Evolutionary conservation across 2,113 vertebrate species (phyloP).

Genomic region (Nibea coibor): DNA sequence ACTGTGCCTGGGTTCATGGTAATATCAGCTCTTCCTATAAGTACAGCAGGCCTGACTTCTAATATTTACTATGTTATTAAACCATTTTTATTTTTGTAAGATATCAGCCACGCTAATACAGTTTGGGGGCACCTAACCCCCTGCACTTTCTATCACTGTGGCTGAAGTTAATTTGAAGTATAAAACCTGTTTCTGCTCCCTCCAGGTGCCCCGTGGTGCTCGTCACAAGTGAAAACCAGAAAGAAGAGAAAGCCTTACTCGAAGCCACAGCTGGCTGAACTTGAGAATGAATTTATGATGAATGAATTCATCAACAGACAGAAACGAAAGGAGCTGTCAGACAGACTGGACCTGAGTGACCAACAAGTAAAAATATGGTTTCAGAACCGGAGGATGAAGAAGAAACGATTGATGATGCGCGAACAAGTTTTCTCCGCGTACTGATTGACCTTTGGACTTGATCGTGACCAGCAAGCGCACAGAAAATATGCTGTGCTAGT

Average conservation of each 20-base stretch:
- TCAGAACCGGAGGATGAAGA: slow-evolving; percentile 94
- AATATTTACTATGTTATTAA: not conserved
- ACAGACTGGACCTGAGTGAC: slow-evolving; percentile 90
- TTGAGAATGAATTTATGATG: slow-evolving; percentile 94
- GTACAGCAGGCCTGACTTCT: not conserved
- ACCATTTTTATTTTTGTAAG: not conserved
- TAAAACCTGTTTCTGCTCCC: slow-evolving; percentile 45
- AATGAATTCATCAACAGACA: slow-evolving; percentile 96
- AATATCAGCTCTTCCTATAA: not conserved
- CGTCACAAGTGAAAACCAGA: slow-evolving; percentile 88
- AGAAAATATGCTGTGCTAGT: slow-evolving; percentile 8
- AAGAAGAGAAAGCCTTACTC: slow-evolving; percentile 97
- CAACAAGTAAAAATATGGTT: slow-evolving; percentile 89
- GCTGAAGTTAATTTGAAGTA: slow-evolving; percentile 33
- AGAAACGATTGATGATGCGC: slow-evolving; percentile 92
- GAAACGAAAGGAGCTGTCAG: slow-evolving; percentile 93
- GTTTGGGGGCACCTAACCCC: not conserved
- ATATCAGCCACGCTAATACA: not conserved
- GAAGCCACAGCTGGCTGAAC: slow-evolving; percentile 92
- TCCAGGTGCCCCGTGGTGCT: slow-evolving; percentile 91
- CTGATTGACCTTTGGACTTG: slow-evolving; percentile 76
- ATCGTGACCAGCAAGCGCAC: slow-evolving; percentile 59
- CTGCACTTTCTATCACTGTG: not conserved
- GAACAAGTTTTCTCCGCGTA: slow-evolving; percentile 88
- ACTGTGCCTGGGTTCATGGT: not conserved